These are phyloP conservation scores for Rachycentron canadum DNA, from an alignment of 2,797 vertebrate species.

Conservation along the genomic window DNA sequence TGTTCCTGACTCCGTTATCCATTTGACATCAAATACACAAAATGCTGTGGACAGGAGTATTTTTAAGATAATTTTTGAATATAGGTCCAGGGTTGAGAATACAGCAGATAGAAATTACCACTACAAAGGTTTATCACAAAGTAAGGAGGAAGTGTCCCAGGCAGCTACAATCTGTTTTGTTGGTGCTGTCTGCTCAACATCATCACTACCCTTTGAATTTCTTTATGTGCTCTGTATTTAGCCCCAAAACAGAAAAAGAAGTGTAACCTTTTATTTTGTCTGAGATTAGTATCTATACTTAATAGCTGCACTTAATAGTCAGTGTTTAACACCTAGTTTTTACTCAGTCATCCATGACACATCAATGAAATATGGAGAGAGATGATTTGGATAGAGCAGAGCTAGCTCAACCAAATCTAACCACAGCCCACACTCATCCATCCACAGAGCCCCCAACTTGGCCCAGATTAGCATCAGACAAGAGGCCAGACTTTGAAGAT, in stretches of 20 bases:
- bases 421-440: conserved; percentile 39
- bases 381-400: conserved; percentile 45
- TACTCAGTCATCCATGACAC: conserved; percentile 10
- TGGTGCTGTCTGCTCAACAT: background rate
- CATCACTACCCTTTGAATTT: background rate
- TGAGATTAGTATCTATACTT: conserved; percentile 7
- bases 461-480: conserved; percentile 67
- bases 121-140: background rate
- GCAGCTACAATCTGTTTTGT: background rate
- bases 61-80: too few relatives aligned
- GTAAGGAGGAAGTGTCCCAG: background rate
- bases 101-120: background rate
- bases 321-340: conserved; percentile 22
- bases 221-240: background rate
- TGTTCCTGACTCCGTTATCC: background rate
- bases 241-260: background rate
- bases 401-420: conserved; percentile 38
- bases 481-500: conserved; percentile 69
- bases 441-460: conserved; percentile 51
- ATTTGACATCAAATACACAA: background rate
- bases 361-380: conserved; percentile 24
- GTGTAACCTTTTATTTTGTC: conserved; percentile 17
- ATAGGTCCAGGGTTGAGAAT: background rate
- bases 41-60: background rate
- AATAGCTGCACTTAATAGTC: conserved; percentile 16